A percentile compares a stretch with the other conserved stretches of the same genome.
Conservation (phyloP, 2,797 vertebrate genomes). For the Pelobates cultripes region DNA sequence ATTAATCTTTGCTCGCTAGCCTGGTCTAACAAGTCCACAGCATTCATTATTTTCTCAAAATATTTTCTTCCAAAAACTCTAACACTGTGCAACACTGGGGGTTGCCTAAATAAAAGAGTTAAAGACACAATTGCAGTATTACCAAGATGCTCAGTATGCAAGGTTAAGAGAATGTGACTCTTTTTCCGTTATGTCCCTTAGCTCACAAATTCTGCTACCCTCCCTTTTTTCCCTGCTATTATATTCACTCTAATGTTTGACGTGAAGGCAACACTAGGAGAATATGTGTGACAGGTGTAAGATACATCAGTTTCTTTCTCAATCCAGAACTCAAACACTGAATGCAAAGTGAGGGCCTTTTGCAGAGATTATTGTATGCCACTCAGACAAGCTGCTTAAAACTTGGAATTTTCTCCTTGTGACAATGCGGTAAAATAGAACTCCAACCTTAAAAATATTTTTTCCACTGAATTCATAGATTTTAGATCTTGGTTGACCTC, state of each 20-base stretch:
- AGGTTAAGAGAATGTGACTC: not conserved
- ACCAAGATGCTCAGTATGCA: not conserved
- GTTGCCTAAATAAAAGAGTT: no score
- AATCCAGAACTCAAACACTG: conserved; percentile 38
- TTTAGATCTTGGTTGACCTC: conserved; percentile 50
- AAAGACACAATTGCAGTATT: no score
- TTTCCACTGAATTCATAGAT: conserved; percentile 26
- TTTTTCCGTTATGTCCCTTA: not conserved
- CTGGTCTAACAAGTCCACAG: conserved; percentile 11
- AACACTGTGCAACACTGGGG: no score
- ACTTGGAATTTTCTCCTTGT: conserved; percentile 46
- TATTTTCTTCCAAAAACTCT: no score
- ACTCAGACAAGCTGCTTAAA: conserved; percentile 34
- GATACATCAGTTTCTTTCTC: conserved; percentile 18
- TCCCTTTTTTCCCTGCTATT: conserved; percentile 9
- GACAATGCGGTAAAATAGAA: conserved; percentile 22
- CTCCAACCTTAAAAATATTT: conserved; percentile 21
- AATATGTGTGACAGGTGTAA: conserved; percentile 31
- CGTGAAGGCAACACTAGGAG: conserved; percentile 11
- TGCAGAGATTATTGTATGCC: conserved; percentile 3
- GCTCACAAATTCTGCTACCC: conserved; percentile 7
- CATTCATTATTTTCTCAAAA: not conserved
- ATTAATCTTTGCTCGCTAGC: conserved; percentile 4
- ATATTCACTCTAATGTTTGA: conserved; percentile 38
- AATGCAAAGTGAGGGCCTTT: conserved; percentile 28